phyloP scores from a whole-genome alignment of 2,797 vertebrate genomes.

The Limnodromus scolopaceus region DNA sequence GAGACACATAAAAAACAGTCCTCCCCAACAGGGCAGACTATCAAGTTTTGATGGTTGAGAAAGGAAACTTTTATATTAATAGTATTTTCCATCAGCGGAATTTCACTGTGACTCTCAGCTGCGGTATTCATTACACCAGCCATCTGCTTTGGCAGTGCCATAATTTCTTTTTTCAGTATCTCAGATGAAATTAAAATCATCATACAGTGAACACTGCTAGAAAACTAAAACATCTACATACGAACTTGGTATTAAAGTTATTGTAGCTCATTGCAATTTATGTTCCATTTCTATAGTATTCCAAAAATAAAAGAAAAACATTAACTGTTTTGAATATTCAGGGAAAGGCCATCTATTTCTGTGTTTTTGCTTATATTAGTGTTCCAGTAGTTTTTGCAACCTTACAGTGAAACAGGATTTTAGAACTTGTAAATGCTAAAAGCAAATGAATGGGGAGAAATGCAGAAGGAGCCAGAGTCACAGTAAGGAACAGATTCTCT shows the following conservation, averaged over 20 bases:
- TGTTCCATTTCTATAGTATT: constrained; percentile 55
- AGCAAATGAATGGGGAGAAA: background rate
- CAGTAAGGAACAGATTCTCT: background rate
- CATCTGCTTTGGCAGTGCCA: constrained; percentile 67
- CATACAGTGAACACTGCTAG: background rate
- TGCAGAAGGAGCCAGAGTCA: background rate
- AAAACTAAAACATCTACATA: constrained; percentile 60
- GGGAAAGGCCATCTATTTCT: constrained; percentile 28
- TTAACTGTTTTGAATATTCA: background rate
- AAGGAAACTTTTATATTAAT: background rate
- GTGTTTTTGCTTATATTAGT: background rate
- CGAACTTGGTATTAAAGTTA: constrained; percentile 53
- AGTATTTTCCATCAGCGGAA: background rate
- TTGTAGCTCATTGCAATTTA: constrained; percentile 43
- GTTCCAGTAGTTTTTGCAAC: background rate
- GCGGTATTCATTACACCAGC: constrained; percentile 45
- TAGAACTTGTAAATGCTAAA: background rate
- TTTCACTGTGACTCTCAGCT: constrained; percentile 32
- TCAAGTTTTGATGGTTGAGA: background rate
- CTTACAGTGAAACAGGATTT: background rate
- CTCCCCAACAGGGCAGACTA: background rate
- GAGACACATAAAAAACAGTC: background rate
- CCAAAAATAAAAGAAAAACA: constrained; percentile 30
- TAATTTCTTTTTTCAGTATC: constrained; percentile 63
- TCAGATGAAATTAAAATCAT: constrained; percentile 63